phyloP scores from a whole-genome alignment of 2,113 vertebrate species.

The Saimiri boliviensis region DNA sequence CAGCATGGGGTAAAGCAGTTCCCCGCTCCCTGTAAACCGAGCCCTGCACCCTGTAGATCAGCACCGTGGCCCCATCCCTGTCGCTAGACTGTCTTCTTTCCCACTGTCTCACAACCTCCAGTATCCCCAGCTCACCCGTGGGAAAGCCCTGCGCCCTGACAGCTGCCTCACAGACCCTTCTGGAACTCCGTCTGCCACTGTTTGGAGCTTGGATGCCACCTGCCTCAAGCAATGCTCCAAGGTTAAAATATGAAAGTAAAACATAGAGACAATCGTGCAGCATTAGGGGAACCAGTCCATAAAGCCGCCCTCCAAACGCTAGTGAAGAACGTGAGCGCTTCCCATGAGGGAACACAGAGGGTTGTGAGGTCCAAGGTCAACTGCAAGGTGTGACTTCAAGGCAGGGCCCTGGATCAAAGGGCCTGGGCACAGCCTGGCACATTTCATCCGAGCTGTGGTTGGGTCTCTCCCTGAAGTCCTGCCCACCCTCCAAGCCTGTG shows the following conservation, averaged over 20 bases:
- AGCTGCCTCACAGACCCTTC: neutral
- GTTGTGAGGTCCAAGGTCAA: too few relatives aligned
- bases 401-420: accelerated
- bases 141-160: neutral
- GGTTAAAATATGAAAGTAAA: neutral
- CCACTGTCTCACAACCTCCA: neutral
- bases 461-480: neutral
- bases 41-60: neutral
- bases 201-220: accelerated
- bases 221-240: neutral
- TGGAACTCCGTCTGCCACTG: neutral
- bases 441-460: neutral
- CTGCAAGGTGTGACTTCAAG: neutral
- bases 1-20: too few relatives aligned
- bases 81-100: accelerated
- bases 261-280: neutral
- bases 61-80: too few relatives aligned
- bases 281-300: neutral
- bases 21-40: too few relatives aligned
- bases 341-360: neutral
- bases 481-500: accelerated
- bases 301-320: neutral
- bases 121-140: neutral
- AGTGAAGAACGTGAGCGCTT: too few relatives aligned
- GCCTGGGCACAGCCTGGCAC: too few relatives aligned